Evolutionary conservation across 2,113 vertebrate genomes (phyloP).

Genomic region (Gadus chalcogrammus): DNA sequence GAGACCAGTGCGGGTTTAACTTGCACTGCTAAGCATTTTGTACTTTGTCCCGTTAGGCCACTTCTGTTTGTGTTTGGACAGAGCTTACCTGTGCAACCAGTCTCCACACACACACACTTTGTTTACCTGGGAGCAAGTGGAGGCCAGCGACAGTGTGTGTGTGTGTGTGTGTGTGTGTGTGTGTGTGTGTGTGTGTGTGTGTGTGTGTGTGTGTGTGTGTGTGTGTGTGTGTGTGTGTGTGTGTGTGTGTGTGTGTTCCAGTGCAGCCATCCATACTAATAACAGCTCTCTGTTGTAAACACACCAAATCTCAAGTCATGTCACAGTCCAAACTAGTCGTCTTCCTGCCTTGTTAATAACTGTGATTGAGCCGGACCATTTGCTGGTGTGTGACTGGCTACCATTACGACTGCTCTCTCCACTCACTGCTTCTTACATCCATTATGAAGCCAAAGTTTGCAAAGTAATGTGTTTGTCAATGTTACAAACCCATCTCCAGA

Average conservation of each 20-base stretch:
- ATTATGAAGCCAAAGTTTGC: background rate
- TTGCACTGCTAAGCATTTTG: background rate
- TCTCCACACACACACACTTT: background rate
- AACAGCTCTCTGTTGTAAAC: background rate
- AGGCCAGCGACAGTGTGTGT: constrained; percentile 16
- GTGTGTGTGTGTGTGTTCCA: too few relatives aligned
- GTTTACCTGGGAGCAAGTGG: too few relatives aligned
- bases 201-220: constrained; percentile 3
- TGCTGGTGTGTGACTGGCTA: too few relatives aligned
- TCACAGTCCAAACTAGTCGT: constrained; percentile 1
- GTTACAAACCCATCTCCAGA: too few relatives aligned
- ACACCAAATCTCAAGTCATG: background rate
- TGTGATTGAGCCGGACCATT: constrained; percentile 3
- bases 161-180: background rate
- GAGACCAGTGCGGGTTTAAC: too few relatives aligned
- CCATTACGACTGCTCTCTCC: background rate
- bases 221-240: background rate
- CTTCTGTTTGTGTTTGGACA: background rate
- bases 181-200: constrained; percentile 1
- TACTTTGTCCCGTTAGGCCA: background rate
- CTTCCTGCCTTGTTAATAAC: constrained; percentile 17
- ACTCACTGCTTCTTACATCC: background rate
- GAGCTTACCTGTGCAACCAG: background rate
- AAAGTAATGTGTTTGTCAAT: too few relatives aligned
- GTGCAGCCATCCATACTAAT: too few relatives aligned